A percentile compares a stretch with the other conserved stretches of the same genome.
These are phyloP conservation scores for Tribolium madens DNA, from an alignment of 1,140 invertebrate genomes.

Conservation along the genomic window DNA sequence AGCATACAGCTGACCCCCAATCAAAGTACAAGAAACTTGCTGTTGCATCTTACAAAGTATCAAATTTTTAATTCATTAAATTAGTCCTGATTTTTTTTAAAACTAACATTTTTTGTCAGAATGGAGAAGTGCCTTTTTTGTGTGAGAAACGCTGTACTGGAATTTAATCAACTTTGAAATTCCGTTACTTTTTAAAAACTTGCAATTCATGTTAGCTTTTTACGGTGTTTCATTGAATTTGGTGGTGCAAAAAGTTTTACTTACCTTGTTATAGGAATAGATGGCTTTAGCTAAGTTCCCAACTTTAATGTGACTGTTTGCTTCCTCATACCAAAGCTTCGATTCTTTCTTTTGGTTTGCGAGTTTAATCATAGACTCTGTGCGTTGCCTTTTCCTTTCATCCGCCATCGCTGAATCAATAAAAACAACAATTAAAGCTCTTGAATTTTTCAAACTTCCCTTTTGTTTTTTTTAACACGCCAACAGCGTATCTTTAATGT, in stretches of 20 bases:
- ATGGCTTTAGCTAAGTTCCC: conserved; percentile 77
- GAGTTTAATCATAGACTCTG: conserved; percentile 57
- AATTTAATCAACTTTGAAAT: not conserved
- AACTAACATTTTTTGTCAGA: too few relatives aligned
- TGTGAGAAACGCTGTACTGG: not conserved
- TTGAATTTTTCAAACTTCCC: not conserved
- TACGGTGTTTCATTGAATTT: not conserved
- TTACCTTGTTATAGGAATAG: conserved; percentile 75
- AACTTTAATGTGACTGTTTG: conserved; percentile 76
- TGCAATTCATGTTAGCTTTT: conserved; percentile 2
- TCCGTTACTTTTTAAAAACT: not conserved
- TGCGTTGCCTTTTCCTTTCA: conserved; percentile 54
- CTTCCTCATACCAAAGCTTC: conserved; percentile 76
- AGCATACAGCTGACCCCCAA: too few relatives aligned
- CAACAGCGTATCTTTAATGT: not conserved
- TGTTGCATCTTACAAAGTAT: too few relatives aligned
- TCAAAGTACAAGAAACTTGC: too few relatives aligned
- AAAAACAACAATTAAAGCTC: conserved; percentile 30
- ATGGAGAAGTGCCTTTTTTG: not conserved
- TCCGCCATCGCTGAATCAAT: conserved; percentile 51
- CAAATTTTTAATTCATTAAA: too few relatives aligned
- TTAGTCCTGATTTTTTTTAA: too few relatives aligned
- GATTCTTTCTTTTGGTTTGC: conserved; percentile 60
- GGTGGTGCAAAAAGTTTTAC: conserved; percentile 47
- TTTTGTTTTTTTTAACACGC: conserved; percentile 3